Conservation (phyloP, 2,888 invertebrate species). For the Xestia c-nigrum region DNA sequence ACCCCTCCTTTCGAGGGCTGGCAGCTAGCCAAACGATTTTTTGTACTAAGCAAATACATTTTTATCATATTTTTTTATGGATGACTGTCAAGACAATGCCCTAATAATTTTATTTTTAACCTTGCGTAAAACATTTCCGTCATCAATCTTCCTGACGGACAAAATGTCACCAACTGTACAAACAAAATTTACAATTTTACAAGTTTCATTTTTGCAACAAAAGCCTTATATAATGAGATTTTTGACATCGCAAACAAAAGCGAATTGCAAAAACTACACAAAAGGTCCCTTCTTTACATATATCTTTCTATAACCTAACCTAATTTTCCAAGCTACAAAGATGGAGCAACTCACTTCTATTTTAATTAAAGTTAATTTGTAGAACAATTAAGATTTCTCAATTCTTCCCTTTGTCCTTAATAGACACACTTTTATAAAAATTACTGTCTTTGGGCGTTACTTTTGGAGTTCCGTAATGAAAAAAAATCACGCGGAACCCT, state of each 20-base stretch:
- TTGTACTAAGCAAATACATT: slow-evolving; percentile 17
- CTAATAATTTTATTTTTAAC: slow-evolving; percentile 8
- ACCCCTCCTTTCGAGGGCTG: slow-evolving; percentile 24
- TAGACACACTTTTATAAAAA: slow-evolving; percentile 2
- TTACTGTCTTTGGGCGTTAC: neutral
- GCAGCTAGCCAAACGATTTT: slow-evolving; percentile 44
- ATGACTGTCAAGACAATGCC: slow-evolving; percentile 1
- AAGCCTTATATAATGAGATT: slow-evolving; percentile 24
- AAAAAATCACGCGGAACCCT: neutral
- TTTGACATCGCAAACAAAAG: slow-evolving; percentile 54
- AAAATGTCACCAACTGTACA: slow-evolving; percentile 8
- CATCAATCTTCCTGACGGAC: neutral
- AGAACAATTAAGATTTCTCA: slow-evolving; percentile 5
- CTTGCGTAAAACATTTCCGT: neutral
- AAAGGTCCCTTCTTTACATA: slow-evolving; percentile 80
- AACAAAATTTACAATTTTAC: slow-evolving; percentile 13
- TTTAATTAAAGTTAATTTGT: slow-evolving; percentile 28
- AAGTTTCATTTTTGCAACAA: slow-evolving; percentile 29
- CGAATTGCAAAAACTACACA: slow-evolving; percentile 66
- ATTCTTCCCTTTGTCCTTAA: slow-evolving; percentile 1
- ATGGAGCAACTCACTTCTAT: slow-evolving; percentile 30
- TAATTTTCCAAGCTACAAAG: slow-evolving; percentile 43
- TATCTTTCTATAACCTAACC: slow-evolving; percentile 69
- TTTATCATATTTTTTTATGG: slow-evolving; percentile 41
- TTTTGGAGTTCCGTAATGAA: neutral